Evolutionary conservation across 2,797 vertebrate genomes (phyloP), one percentile per base, ranked within the genome.

Genomic region (Heterohyrax brucei): DNA sequence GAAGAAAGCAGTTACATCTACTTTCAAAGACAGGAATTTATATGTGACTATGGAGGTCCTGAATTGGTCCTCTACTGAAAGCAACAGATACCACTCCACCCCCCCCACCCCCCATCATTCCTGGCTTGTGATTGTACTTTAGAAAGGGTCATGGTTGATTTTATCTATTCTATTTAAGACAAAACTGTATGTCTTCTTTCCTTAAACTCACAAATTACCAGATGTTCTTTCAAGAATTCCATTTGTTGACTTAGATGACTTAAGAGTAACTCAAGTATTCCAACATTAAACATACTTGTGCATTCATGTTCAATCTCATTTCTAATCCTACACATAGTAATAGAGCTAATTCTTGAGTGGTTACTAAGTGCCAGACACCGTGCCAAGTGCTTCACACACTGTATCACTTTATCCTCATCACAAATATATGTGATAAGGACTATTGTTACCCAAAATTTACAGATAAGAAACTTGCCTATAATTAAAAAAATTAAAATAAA

Each of bases 11-110:
- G n/a, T 75, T 18, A 39, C 21, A 50, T 44, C 18, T 87, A 10
- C 77, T 93, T 77, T 89, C 33, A 22, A 92, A 95, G 12, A 70
- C 44, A 21, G 80, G 68, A 24, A 81, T 28, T 79, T 75, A 50
- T 3, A 59, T 28, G 68, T 33, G 62, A 6, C 33, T 19, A 3
- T 24, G 10, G 80, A 14, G 24, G 6, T 50, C 76, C 28, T 68
- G 91, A 72, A 73, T 33, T 28, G 5, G 53, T 30, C 5, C 22
- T 87, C 22, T 53, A 8, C 22, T 28, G 30, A 5, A 70, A 59
- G 10, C 4, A 5, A 56, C 7, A 92, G 78, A 10, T 24, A 28
- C 14, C 12, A 39, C 39, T 39, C 39, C 39, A 39, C 39, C 39
- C 39, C 39, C 39, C 39, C 39, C 39, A 39, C 18, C 3, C 39